Percentiles rank a stretch among this genome's conserved stretches.
phyloP scores from a whole-genome alignment of 2,888 invertebrate species.

The Drosophila paranaensis region DNA sequence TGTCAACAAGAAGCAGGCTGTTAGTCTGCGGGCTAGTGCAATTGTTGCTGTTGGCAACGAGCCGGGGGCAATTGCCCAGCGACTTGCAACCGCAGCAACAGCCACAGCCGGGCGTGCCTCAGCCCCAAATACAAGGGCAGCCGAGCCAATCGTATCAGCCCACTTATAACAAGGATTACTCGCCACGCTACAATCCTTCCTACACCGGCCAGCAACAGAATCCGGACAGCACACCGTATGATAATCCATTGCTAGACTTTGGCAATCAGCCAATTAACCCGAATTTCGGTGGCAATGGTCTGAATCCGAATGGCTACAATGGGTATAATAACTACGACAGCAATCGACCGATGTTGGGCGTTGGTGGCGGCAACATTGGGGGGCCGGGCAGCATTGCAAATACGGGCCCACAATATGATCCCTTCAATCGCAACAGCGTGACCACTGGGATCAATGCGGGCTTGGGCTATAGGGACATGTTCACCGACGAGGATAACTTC shows the following conservation, averaged over 20 bases:
- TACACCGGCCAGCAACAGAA: slow-evolving; percentile 75
- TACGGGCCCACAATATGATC: slow-evolving; percentile 73
- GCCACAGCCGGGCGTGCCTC: slow-evolving; percentile 31
- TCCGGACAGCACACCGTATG: slow-evolving; percentile 71
- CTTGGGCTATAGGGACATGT: slow-evolving; percentile 70
- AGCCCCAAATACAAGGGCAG: slow-evolving; percentile 32
- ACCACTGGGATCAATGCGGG: slow-evolving; percentile 31
- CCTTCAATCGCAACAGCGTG: slow-evolving; percentile 73
- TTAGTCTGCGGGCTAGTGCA: slow-evolving; percentile 21
- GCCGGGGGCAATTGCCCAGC: slow-evolving; percentile 41
- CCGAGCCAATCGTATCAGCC: slow-evolving; percentile 73
- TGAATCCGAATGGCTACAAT: slow-evolving; percentile 56
- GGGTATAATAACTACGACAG: slow-evolving; percentile 46
- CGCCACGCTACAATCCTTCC: slow-evolving; percentile 81
- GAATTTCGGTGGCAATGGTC: slow-evolving; percentile 36
- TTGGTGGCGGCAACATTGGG: slow-evolving; percentile 41
- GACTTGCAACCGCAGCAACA: slow-evolving; percentile 46
- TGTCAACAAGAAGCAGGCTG: slow-evolving; percentile 43
- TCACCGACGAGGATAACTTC: slow-evolving; percentile 82
- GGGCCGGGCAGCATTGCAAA: slow-evolving; percentile 48
- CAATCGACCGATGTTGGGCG: slow-evolving; percentile 44
- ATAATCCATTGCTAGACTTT: slow-evolving; percentile 76
- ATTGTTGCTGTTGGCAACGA: slow-evolving; percentile 46
- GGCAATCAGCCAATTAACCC: slow-evolving; percentile 59
- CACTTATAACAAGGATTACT: slow-evolving; percentile 79